Evolutionary conservation across 2,888 invertebrate genomes (phyloP).

Genomic region (Parascotia fuliginaria): DNA sequence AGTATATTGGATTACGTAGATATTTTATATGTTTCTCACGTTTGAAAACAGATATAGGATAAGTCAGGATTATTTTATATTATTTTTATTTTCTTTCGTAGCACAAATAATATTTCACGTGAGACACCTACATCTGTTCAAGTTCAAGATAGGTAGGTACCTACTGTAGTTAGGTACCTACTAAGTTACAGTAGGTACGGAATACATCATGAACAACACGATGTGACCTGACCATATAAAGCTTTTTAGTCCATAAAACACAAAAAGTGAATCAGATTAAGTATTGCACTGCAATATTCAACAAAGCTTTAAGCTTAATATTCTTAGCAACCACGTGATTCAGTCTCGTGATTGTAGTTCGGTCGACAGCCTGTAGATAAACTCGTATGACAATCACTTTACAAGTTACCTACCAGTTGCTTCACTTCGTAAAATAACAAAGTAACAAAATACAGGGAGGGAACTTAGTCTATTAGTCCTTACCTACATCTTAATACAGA

Average conservation of each 20-base stretch:
- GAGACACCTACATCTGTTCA: too few relatives aligned
- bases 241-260: not conserved
- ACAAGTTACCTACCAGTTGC: slow-evolving; percentile 25
- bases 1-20: too few relatives aligned
- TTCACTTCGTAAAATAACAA: slow-evolving; percentile 28
- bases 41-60: too few relatives aligned
- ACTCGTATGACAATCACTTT: slow-evolving; percentile 64
- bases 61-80: too few relatives aligned
- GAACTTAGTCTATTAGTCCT: slow-evolving; percentile 14
- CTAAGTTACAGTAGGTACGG: too few relatives aligned
- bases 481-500: slow-evolving; percentile 28
- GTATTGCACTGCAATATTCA: too few relatives aligned
- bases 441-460: slow-evolving; percentile 9
- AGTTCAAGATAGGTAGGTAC: too few relatives aligned
- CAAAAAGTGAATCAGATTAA: not conserved
- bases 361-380: slow-evolving; percentile 28
- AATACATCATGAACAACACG: too few relatives aligned
- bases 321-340: slow-evolving; percentile 47
- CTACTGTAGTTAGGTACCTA: too few relatives aligned
- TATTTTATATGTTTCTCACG: too few relatives aligned
- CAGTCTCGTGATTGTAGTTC: slow-evolving; percentile 61
- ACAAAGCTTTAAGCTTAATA: slow-evolving; percentile 12
- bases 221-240: not conserved
- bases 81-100: too few relatives aligned
- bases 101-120: too few relatives aligned